Conservation (phyloP, 2,797 vertebrate species). For the Helarctos malayanus region DNA sequence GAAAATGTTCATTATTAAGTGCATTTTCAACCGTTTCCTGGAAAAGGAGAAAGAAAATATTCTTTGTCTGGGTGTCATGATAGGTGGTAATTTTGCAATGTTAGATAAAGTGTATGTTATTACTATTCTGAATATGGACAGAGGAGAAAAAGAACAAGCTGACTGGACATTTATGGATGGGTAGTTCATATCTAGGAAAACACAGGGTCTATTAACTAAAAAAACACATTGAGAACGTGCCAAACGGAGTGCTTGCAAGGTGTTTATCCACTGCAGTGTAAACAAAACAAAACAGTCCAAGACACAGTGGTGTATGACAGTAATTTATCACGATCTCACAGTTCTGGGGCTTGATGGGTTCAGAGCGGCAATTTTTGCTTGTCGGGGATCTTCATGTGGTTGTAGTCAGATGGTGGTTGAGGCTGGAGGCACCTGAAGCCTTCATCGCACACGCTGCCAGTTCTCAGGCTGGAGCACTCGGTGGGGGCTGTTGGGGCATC, state of each 20-base stretch:
- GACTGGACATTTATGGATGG: background rate
- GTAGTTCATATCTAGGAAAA: conserved; percentile 33
- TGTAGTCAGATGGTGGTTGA: background rate
- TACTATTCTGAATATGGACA: conserved; percentile 16
- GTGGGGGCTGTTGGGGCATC: no score
- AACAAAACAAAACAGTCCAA: background rate
- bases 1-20: conserved; percentile 80
- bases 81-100: conserved; percentile 80
- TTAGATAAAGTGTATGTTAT: conserved; percentile 67
- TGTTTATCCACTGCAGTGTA: background rate
- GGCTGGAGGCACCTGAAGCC: background rate
- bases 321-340: background rate
- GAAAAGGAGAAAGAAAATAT: conserved; percentile 80
- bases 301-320: background rate
- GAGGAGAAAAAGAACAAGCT: background rate
- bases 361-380: background rate
- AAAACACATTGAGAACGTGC: background rate
- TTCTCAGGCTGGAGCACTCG: background rate
- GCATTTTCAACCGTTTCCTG: conserved; percentile 79
- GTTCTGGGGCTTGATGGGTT: background rate
- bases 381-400: background rate
- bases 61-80: conserved; percentile 77
- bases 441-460: no score
- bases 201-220: conserved; percentile 32
- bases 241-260: background rate